Conservation (phyloP, 2,113 vertebrate genomes). For the Copsychus sechellarum region DNA sequence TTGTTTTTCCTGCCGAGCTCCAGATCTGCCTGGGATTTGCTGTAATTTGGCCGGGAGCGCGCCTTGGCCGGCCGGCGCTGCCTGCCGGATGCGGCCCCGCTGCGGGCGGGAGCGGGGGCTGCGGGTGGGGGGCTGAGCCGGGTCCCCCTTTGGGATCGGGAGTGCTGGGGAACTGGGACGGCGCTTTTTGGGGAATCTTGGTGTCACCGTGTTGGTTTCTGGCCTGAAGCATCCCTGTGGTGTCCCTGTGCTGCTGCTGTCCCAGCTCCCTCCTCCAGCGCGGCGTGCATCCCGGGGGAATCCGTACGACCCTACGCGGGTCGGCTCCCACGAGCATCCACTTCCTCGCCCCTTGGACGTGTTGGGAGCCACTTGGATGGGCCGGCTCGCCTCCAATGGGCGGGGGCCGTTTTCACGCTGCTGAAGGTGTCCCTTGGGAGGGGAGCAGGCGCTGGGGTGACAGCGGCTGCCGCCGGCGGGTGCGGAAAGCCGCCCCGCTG, state of each 20-base stretch:
- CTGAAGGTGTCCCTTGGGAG: neutral
- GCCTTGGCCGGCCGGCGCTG: slow-evolving; percentile 8
- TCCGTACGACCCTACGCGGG: neutral
- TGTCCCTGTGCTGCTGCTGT: neutral
- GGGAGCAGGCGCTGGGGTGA: neutral
- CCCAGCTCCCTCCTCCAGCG: neutral
- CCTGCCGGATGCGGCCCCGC: slow-evolving; percentile 34
- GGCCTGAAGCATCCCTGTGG: neutral
- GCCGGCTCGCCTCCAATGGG: neutral
- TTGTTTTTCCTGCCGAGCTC: slow-evolving; percentile 46
- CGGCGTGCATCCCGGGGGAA: neutral
- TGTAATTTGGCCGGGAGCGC: slow-evolving; percentile 33
- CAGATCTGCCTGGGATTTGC: slow-evolving; percentile 50
- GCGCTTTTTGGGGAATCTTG: neutral
- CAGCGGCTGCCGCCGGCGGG: neutral
- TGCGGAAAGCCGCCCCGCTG: neutral
- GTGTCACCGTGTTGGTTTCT: rapidly evolving
- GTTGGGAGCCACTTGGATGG: neutral
- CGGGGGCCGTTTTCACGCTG: neutral
- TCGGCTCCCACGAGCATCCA: neutral
- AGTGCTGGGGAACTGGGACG: neutral
- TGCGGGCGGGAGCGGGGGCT: neutral
- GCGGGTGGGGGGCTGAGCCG: neutral
- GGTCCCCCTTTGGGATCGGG: neutral
- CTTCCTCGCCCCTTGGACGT: neutral